These are phyloP conservation scores for Phania funesta DNA, from an alignment of 2,888 invertebrate species.

Conservation along the genomic window DNA sequence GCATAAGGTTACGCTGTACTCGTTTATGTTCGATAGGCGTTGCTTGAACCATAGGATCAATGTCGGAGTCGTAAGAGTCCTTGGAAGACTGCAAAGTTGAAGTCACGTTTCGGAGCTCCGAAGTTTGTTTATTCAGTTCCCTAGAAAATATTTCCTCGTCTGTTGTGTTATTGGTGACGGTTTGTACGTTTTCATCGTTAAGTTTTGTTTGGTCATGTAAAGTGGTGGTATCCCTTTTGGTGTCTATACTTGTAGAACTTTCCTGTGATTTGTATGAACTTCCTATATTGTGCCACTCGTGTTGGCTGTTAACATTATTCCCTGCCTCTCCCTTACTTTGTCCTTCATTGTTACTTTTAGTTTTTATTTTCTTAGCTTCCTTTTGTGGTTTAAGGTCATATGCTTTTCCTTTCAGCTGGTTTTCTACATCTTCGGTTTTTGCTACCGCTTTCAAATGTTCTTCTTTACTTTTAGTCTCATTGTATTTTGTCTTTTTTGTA, in stretches of 20 bases:
- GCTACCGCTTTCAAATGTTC: slow-evolving; percentile 32
- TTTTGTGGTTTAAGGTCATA: neutral
- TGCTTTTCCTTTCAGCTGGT: neutral
- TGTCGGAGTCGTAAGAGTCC: slow-evolving; percentile 45
- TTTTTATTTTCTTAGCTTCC: neutral
- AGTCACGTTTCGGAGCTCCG: neutral
- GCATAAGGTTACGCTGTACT: slow-evolving; percentile 53
- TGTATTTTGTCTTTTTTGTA: neutral
- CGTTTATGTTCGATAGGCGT: slow-evolving; percentile 46
- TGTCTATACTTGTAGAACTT: neutral
- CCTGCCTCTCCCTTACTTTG: neutral
- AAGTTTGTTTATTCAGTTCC: neutral
- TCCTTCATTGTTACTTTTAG: neutral
- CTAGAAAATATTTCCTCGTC: neutral
- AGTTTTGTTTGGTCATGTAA: neutral
- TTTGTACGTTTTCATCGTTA: neutral
- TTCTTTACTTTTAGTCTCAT: neutral
- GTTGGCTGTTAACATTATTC: neutral
- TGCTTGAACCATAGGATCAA: slow-evolving; percentile 47
- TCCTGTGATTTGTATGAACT: neutral
- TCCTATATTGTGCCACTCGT: neutral
- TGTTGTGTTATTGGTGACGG: neutral
- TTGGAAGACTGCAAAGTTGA: neutral
- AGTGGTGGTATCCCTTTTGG: neutral
- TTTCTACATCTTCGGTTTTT: slow-evolving; percentile 10